Conservation (phyloP, 2,888 invertebrate genomes). For the Galerucella pusilla region DNA sequence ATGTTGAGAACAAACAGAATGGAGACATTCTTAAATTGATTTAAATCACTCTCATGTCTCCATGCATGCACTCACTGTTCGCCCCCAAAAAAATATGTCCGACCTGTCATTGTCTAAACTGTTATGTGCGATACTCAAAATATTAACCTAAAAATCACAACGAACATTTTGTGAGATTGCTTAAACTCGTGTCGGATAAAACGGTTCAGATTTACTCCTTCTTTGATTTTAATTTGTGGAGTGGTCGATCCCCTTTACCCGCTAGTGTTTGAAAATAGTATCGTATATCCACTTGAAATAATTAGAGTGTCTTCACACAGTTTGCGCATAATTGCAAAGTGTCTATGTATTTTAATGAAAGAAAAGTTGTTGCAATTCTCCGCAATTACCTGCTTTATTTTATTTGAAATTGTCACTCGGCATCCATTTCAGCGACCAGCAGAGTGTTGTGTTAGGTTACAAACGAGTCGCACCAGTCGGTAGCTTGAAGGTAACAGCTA, state of each 20-base stretch:
- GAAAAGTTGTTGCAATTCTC: conserved; percentile 21
- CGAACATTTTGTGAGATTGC: too few species aligned
- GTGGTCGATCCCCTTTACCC: background rate
- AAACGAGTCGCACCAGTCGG: conserved; percentile 11
- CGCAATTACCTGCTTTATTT: conserved; percentile 32
- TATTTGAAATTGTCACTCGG: conserved; percentile 36
- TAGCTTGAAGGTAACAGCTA: conserved; percentile 14
- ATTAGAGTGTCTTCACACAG: conserved; percentile 17
- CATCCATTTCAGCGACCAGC: background rate
- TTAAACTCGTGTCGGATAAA: too few species aligned
- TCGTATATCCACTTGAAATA: conserved; percentile 6
- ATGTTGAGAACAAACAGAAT: too few species aligned
- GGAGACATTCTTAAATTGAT: too few species aligned
- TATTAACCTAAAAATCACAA: too few species aligned
- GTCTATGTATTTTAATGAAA: conserved; percentile 10
- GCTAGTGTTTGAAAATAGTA: background rate
- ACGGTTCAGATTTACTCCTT: too few species aligned
- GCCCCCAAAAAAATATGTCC: too few species aligned
- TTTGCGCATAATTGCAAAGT: conserved; percentile 16
- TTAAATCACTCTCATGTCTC: too few species aligned
- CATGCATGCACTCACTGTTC: too few species aligned
- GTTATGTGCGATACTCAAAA: too few species aligned
- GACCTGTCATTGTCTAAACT: too few species aligned
- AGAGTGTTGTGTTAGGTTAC: conserved; percentile 5
- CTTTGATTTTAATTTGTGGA: background rate